These are phyloP conservation scores for Zhengitettix transpicula DNA, from an alignment of 2,888 invertebrate species.

Conservation along the genomic window DNA sequence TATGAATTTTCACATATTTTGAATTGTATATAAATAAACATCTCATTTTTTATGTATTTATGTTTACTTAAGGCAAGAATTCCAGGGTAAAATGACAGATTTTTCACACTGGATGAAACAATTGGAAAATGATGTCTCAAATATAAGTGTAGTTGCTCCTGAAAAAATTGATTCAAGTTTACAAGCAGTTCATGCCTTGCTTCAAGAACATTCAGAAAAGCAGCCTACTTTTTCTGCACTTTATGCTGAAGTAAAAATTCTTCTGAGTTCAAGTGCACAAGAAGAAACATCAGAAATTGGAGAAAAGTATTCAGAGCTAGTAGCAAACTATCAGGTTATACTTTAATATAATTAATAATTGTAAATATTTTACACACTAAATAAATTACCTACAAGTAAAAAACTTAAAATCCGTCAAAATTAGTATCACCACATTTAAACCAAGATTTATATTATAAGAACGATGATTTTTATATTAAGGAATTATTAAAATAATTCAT, in stretches of 20 bases:
- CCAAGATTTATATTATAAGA: no score
- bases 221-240: slow-evolving; percentile 60
- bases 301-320: slow-evolving; percentile 57
- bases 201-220: slow-evolving; percentile 74
- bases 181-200: slow-evolving; percentile 59
- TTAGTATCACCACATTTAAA: no score
- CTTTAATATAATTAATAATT: neutral
- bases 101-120: slow-evolving; percentile 68
- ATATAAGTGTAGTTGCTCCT: slow-evolving; percentile 63
- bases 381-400: no score
- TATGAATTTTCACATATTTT: no score
- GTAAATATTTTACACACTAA: no score
- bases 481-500: no score
- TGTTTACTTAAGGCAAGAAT: slow-evolving; percentile 45
- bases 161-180: slow-evolving; percentile 66
- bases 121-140: slow-evolving; percentile 50
- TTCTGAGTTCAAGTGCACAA: slow-evolving; percentile 48
- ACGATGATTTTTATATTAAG: no score
- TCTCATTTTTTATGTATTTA: no score
- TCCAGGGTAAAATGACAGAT: slow-evolving; percentile 58
- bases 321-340: slow-evolving; percentile 49
- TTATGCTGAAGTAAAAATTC: slow-evolving; percentile 65
- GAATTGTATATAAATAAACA: no score
- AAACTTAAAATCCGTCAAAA: no score
- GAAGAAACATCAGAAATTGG: slow-evolving; percentile 57